phyloP scores from a whole-genome alignment of 2,113 vertebrate species.

The Pelusios castaneus region DNA sequence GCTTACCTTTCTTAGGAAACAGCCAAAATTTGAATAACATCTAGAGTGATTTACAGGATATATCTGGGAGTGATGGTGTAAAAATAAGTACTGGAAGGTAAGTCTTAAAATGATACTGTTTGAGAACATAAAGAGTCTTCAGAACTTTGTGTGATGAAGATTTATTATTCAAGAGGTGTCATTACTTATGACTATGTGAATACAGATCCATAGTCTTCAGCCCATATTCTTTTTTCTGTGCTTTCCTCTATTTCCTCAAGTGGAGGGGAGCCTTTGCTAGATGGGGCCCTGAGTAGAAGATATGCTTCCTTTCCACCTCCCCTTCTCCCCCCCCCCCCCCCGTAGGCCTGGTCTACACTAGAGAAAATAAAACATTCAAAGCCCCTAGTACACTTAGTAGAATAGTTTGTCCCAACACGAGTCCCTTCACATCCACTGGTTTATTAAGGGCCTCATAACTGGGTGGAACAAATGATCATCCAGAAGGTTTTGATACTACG shows the following conservation, averaged over 20 bases:
- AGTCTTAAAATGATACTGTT: conserved; percentile 16
- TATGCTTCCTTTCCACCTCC: background rate
- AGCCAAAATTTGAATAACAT: conserved; percentile 48
- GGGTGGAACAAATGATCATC: background rate
- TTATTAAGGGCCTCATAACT: background rate
- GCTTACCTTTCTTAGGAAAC: conserved; percentile 18
- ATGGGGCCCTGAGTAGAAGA: background rate
- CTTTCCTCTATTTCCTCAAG: background rate
- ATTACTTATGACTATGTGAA: conserved; percentile 24
- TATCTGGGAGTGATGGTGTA: background rate
- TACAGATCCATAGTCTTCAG: background rate
- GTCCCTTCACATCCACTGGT: background rate
- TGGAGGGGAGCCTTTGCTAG: background rate
- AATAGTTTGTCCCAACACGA: background rate
- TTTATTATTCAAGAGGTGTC: conserved; percentile 34
- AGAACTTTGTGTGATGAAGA: background rate
- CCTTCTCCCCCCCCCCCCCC: background rate
- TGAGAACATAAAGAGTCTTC: conserved; percentile 8
- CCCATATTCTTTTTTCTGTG: background rate
- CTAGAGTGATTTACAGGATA: conserved; percentile 36
- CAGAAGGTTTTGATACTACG: background rate
- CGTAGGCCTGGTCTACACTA: background rate
- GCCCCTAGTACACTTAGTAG: background rate
- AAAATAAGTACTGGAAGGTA: background rate
- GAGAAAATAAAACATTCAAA: background rate